A percentile compares a stretch with the other conserved stretches of the same genome.
These are phyloP conservation scores for Scarus forsteni DNA, from an alignment of 2,797 vertebrate species.

Conservation along the genomic window DNA sequence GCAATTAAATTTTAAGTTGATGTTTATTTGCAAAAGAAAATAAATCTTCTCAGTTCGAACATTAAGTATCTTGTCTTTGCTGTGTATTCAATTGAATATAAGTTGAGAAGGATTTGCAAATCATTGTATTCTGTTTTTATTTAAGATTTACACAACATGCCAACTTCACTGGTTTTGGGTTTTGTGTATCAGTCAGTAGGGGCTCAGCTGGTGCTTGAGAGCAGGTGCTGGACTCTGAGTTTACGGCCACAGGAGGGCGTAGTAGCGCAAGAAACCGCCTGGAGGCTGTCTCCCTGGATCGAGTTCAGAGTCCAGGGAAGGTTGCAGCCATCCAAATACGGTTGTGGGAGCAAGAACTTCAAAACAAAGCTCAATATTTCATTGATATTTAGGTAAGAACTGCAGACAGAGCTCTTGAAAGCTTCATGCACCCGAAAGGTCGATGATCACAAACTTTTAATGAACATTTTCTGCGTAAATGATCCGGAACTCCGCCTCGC, in stretches of 20 bases:
- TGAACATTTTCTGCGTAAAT: constrained; percentile 13
- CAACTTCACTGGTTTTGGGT: too few relatives aligned
- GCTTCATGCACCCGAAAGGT: not conserved
- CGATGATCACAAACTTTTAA: not conserved
- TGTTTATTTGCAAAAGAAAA: too few relatives aligned
- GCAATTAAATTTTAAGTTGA: too few relatives aligned
- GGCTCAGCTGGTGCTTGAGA: not conserved
- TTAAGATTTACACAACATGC: too few relatives aligned
- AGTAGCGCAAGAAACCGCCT: constrained; percentile 72
- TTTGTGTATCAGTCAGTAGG: not conserved
- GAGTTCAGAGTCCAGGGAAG: not conserved
- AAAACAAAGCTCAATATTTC: not conserved
- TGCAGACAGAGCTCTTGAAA: too few relatives aligned
- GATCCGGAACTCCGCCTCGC: constrained; percentile 43
- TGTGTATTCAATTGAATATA: too few relatives aligned
- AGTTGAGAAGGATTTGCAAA: too few relatives aligned
- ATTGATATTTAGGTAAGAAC: fast-evolving
- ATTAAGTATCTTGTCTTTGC: too few relatives aligned
- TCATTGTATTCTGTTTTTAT: too few relatives aligned
- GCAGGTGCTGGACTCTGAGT: not conserved
- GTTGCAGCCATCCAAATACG: not conserved
- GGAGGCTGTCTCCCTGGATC: not conserved
- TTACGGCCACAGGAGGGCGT: constrained; percentile 74
- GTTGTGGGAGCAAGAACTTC: not conserved
- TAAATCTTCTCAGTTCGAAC: too few relatives aligned